phyloP scores from a whole-genome alignment of 1,140 invertebrate species.

The Heliconius melpomene region DNA sequence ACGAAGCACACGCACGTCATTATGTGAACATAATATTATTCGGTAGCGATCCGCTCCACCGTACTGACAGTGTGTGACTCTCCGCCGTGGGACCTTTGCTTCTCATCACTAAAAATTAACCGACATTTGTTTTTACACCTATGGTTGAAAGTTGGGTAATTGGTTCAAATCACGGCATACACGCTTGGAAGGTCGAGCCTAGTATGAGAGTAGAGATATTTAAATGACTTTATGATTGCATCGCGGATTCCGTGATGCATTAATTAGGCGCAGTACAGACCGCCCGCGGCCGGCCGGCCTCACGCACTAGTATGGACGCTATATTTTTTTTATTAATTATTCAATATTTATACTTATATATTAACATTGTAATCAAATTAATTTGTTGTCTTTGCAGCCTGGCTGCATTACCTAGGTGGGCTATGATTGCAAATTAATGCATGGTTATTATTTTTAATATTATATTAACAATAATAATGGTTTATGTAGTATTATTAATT shows the following conservation, averaged over 20 bases:
- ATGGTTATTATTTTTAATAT: too few species aligned
- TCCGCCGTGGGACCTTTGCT: conserved; percentile 20
- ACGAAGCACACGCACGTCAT: not conserved
- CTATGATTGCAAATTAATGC: not conserved
- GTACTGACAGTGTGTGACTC: conserved; percentile 9
- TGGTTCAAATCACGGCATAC: not conserved
- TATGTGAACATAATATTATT: conserved; percentile 10
- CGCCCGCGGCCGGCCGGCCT: not conserved
- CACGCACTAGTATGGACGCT: not conserved
- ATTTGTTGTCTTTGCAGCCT: not conserved
- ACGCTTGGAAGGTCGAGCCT: not conserved
- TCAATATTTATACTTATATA: not conserved
- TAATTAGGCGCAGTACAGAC: not conserved
- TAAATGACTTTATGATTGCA: not conserved
- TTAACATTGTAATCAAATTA: not conserved
- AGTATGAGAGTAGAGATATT: not conserved
- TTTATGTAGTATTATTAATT: not conserved
- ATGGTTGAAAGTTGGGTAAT: not conserved
- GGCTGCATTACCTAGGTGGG: not conserved
- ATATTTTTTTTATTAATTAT: not conserved
- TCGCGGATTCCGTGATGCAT: not conserved
- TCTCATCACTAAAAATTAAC: conserved; percentile 8
- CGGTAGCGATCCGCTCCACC: conserved; percentile 15
- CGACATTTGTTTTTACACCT: conserved; percentile 6
- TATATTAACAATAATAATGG: not conserved